Evolutionary conservation across 2,888 invertebrate species (phyloP), one percentile per base, ranked within the genome.

Genomic region (Gymnocheta viridis): DNA sequence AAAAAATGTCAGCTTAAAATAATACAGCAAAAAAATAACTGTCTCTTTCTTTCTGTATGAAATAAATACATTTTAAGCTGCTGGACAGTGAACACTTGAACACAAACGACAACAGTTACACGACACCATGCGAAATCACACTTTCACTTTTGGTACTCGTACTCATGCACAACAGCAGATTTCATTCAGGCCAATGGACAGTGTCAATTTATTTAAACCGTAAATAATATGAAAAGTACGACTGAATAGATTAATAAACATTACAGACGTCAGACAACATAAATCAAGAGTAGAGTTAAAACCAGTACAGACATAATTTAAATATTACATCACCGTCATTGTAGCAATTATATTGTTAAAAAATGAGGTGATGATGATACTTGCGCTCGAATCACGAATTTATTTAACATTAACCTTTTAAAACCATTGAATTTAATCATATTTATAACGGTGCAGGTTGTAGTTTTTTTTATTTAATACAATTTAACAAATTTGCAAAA

Each of bases 321-420:
- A 77, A 60, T 60, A 49, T 77, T 76, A 66, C 56, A 76, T 76
- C 64, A 76, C 19, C 19, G 19, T 44, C n/a, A 56, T 29, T 19
- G 35, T 38, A n/a, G 17, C 22, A 66, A 41, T 35, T 60, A 22
- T 12, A 35, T 35, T 54, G 17, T 76, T 76, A 6, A 44, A 44
- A 54, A 76, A 66, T 66, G 66, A 67, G 47, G 69, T 78, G 51
- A 62, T 70, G 51, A 62, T 70, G 38, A 64, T 35, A 29, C 24
- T 44, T 32, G 9, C 10, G 64, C 64, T 27, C n/a, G 24, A 62
- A 54, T 70, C 49, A 38, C 62, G 41, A 69, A 70, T 62, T 62
- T 60, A 24, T 70, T 78, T 69, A 70, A 51, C 78, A 70, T 78
- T 78, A 78, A 78, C 78, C 78, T 78, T 78, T 78, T 44, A 51